Evolutionary conservation across 2,113 vertebrate genomes (phyloP).

Genomic region (Burhinus oedicnemus): DNA sequence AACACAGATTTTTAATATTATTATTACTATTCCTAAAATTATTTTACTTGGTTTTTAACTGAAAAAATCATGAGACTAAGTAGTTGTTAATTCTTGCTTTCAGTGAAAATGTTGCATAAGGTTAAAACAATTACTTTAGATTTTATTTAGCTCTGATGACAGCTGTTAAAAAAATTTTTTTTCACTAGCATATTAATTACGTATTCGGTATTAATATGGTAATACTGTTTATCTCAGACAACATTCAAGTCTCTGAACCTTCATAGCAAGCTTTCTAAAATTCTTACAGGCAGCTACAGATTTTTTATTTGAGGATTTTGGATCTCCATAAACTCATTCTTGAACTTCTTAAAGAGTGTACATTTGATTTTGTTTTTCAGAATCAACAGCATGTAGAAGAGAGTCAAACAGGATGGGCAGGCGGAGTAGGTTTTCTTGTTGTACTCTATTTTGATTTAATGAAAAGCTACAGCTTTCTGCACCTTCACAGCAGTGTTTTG

Average conservation of each 20-base stretch:
- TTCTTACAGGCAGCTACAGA: background rate
- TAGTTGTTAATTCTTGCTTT: background rate
- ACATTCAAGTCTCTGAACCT: background rate
- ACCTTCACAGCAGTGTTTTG: constrained; percentile 10
- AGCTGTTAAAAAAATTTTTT: background rate
- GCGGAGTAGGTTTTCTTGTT: constrained; percentile 83
- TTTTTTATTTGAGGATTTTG: background rate
- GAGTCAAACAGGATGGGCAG: constrained; percentile 93
- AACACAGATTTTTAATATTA: background rate
- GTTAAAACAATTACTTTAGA: background rate
- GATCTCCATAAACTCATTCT: background rate
- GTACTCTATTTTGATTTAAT: constrained; percentile 29
- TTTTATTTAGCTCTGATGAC: background rate
- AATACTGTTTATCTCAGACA: background rate
- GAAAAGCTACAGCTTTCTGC: background rate
- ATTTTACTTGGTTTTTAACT: background rate
- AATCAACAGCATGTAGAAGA: constrained; percentile 84
- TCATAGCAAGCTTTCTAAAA: background rate
- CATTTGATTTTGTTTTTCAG: constrained; percentile 64
- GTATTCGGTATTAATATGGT: background rate
- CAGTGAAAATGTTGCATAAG: background rate
- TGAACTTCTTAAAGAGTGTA: background rate
- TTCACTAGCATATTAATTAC: background rate
- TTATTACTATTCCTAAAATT: background rate
- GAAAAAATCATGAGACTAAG: background rate